Evolutionary conservation across 2,888 invertebrate genomes (phyloP).

Genomic region (Agonopterix arenella): DNA sequence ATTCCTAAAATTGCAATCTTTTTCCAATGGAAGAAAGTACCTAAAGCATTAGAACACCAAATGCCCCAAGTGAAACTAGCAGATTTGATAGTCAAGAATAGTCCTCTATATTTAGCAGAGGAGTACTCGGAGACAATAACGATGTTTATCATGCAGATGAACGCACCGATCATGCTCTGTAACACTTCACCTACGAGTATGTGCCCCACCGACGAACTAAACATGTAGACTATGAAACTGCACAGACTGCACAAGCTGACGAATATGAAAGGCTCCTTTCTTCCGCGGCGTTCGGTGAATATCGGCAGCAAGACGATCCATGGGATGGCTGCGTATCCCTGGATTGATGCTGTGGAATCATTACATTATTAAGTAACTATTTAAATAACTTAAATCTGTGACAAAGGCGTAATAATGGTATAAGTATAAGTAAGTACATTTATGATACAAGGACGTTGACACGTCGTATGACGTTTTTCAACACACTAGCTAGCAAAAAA

Average conservation of each 20-base stretch:
- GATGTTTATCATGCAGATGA: background rate
- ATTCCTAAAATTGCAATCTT: slow-evolving; percentile 11
- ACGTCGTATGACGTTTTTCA: no score
- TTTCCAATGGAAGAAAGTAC: slow-evolving; percentile 15
- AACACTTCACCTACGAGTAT: background rate
- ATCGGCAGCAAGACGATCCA: background rate
- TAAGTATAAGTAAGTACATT: background rate
- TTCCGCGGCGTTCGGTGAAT: background rate
- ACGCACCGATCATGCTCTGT: background rate
- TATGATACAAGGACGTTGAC: no score
- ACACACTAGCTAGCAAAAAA: no score
- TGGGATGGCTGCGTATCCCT: background rate
- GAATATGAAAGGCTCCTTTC: background rate
- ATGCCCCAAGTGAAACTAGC: slow-evolving; percentile 14
- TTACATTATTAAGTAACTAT: background rate
- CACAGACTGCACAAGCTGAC: background rate
- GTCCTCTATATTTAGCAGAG: slow-evolving; percentile 13
- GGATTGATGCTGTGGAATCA: background rate
- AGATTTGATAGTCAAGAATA: slow-evolving; percentile 15
- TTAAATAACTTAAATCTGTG: no score
- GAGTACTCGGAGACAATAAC: slow-evolving; percentile 6
- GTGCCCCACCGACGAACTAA: background rate
- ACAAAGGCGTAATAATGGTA: no score
- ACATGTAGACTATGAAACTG: background rate
- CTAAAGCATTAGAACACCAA: slow-evolving; percentile 15